Evolutionary conservation across 2,113 vertebrate genomes (phyloP).

Genomic region (Strix aluco): DNA sequence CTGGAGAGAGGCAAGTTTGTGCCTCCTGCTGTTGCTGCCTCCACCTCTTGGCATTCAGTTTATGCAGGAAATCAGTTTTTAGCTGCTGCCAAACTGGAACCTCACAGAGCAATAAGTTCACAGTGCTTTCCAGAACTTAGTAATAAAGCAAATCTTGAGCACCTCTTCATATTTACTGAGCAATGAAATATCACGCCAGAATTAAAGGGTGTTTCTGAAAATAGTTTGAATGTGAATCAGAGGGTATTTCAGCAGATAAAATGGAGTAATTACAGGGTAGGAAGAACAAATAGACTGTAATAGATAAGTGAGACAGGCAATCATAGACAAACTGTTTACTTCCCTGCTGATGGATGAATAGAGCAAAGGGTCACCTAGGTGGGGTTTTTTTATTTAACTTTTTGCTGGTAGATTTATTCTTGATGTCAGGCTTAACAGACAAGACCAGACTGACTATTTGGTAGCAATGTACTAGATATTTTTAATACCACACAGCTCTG

Average conservation of each 20-base stretch:
- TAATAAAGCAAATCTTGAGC: constrained; percentile 15
- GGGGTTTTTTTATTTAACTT: not conserved
- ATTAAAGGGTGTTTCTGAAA: constrained; percentile 50
- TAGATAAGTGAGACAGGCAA: constrained; percentile 51
- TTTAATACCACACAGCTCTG: not conserved
- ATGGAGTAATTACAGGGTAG: constrained; percentile 51
- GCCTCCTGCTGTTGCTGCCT: not conserved
- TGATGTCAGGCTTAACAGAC: not conserved
- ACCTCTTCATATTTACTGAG: constrained; percentile 38
- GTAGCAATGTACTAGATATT: not conserved
- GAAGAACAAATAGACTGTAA: constrained; percentile 55
- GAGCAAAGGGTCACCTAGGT: constrained; percentile 21
- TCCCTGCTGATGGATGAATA: constrained; percentile 9
- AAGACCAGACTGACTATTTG: not conserved
- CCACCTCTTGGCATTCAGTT: not conserved
- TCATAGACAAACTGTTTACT: constrained; percentile 53
- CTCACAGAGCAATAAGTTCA: not conserved
- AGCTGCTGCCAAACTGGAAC: not conserved
- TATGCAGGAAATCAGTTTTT: not conserved
- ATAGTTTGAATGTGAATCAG: constrained; percentile 57
- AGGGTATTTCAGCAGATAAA: constrained; percentile 51
- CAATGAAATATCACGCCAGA: constrained; percentile 9
- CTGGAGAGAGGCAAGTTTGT: not conserved
- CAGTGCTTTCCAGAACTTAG: not conserved
- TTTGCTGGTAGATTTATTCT: not conserved